Conservation (phyloP, 2,797 vertebrate species). For the Eurystomus glaucurus region DNA sequence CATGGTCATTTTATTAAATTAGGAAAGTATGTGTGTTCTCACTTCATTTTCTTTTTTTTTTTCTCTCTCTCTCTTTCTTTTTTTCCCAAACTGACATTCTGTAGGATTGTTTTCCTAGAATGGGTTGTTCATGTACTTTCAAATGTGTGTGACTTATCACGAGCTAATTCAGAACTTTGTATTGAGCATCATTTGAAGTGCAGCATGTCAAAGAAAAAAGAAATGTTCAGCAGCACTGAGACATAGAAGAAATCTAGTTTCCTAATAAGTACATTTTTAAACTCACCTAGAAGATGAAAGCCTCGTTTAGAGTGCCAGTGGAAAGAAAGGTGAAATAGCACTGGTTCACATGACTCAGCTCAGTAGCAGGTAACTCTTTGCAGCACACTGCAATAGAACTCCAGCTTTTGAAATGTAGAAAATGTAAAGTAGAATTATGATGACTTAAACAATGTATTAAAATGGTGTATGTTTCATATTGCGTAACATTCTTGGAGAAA, state of each 20-base stretch:
- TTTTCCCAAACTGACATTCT: rapidly evolving
- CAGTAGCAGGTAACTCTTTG: not conserved
- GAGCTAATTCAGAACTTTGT: not conserved
- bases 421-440: not conserved
- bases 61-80: rapidly evolving
- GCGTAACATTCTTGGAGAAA: rapidly evolving
- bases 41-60: not conserved
- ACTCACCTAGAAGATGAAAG: not conserved
- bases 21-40: not conserved
- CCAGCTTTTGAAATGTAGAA: not conserved
- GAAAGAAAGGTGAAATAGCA: constrained; percentile 4
- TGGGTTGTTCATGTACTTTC: not conserved
- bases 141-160: not conserved
- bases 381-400: not conserved
- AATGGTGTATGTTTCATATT: not conserved
- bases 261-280: not conserved
- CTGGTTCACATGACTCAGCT: not conserved
- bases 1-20: not conserved
- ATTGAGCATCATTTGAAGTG: not conserved
- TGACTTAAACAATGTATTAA: not conserved
- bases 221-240: not conserved
- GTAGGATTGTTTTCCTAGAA: not conserved
- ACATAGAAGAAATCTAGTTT: not conserved
- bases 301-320: not conserved
- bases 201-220: not conserved